A percentile compares a stretch with the other conserved stretches of the same genome.
Evolutionary conservation across 2,113 vertebrate species (phyloP).

Genomic region (Proterorhinus semilunaris): DNA sequence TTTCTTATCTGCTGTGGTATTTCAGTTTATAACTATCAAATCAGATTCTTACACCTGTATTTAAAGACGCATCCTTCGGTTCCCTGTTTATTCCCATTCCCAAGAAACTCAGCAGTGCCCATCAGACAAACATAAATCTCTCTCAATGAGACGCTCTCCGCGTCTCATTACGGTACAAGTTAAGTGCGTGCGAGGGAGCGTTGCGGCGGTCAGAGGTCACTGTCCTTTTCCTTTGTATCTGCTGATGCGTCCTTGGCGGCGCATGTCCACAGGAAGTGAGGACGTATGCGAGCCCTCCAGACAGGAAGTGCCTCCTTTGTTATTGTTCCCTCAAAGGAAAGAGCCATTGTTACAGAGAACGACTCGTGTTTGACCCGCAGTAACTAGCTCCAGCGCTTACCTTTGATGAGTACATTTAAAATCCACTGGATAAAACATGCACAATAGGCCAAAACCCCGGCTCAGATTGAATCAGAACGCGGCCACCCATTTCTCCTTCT

Average conservation of each 20-base stretch:
- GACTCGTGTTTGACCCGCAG: constrained; percentile 29
- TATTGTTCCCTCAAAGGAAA: constrained; percentile 73
- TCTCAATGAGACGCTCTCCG: no score
- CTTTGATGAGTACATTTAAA: no score
- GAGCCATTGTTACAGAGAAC: constrained; percentile 73
- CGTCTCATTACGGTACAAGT: neutral
- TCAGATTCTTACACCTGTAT: no score
- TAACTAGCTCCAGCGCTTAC: no score
- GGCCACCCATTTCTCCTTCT: no score
- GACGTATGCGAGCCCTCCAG: constrained; percentile 70
- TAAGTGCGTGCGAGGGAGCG: constrained; percentile 20
- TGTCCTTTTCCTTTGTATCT: constrained; percentile 9
- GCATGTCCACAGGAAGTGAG: constrained; percentile 76
- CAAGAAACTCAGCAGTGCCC: no score
- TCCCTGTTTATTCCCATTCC: no score
- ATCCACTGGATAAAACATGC: neutral
- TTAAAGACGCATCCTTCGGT: no score
- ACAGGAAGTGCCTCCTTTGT: constrained; percentile 75
- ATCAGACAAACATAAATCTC: no score
- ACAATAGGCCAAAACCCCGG: neutral
- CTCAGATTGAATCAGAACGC: no score
- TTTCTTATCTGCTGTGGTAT: neutral
- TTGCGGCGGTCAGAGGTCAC: constrained; percentile 44
- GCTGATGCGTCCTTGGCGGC: constrained; percentile 50
- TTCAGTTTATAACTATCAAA: neutral